Evolutionary conservation across 2,113 vertebrate species (phyloP).

Genomic region (Nanorana parkeri): DNA sequence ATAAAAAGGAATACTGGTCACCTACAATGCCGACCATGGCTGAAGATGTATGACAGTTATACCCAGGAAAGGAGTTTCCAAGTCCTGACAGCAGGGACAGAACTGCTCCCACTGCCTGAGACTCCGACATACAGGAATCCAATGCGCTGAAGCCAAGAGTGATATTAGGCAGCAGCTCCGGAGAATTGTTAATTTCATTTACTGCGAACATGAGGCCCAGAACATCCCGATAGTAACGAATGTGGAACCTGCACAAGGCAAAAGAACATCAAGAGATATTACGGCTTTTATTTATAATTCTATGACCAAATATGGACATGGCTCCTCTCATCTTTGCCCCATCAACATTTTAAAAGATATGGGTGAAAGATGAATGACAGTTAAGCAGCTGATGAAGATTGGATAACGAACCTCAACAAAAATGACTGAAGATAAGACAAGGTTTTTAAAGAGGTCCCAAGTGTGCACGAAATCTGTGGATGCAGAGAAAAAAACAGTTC

Average conservation of each 20-base stretch:
- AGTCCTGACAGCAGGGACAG: conserved; percentile 16
- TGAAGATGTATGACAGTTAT: conserved; percentile 2
- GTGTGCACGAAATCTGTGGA: too few relatives aligned
- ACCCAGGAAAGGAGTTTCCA: neutral
- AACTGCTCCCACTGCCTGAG: conserved; percentile 4
- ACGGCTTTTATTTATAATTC: too few relatives aligned
- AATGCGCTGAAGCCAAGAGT: conserved; percentile 27
- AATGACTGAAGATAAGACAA: too few relatives aligned
- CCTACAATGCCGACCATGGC: conserved; percentile 21
- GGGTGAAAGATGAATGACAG: too few relatives aligned
- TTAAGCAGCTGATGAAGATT: too few relatives aligned
- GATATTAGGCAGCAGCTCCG: conserved; percentile 29
- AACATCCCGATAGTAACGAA: conserved; percentile 39
- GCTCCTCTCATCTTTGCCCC: too few relatives aligned
- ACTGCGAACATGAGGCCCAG: conserved; percentile 43
- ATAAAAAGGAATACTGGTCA: conserved; percentile 18
- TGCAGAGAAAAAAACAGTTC: too few relatives aligned
- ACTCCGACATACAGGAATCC: conserved; percentile 51
- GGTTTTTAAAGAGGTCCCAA: too few relatives aligned
- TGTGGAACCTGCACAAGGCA: conserved; percentile 1
- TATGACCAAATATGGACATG: too few relatives aligned
- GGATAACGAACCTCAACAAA: too few relatives aligned
- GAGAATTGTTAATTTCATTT: conserved; percentile 26
- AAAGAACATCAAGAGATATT: neutral
- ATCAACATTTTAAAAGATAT: too few relatives aligned